Evolutionary conservation across 2,888 invertebrate species (phyloP).

Genomic region (Trachelus tabidus): DNA sequence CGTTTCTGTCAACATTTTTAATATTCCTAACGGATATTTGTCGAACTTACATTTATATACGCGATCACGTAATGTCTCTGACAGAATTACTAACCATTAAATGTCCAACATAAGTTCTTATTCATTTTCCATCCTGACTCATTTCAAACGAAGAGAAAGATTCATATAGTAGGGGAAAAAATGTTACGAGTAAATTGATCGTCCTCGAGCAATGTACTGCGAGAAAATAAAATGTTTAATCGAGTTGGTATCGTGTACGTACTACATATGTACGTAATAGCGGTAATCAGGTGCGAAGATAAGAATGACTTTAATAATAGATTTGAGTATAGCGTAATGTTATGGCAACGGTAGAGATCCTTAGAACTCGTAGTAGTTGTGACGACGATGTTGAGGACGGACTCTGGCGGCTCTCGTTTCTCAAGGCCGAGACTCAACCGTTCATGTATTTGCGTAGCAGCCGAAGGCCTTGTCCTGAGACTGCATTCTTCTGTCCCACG

Average conservation of each 20-base stretch:
- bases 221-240: neutral
- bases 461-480: conserved; percentile 21
- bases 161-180: neutral
- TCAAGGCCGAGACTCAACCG: conserved; percentile 4
- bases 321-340: conserved; percentile 2
- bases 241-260: neutral
- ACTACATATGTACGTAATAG: neutral
- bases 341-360: neutral
- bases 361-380: neutral
- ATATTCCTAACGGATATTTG: neutral
- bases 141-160: neutral
- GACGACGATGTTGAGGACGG: neutral
- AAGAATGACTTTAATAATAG: conserved; percentile 17
- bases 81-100: neutral
- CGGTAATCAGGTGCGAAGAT: neutral
- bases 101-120: neutral
- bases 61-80: neutral
- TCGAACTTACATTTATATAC: neutral
- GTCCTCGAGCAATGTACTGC: neutral
- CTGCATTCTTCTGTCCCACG: conserved; percentile 27
- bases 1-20: neutral
- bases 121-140: neutral
- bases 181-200: neutral
- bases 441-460: conserved; percentile 9
- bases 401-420: neutral